phyloP scores from a whole-genome alignment of 2,113 vertebrate genomes.

The Piprites chloris region DNA sequence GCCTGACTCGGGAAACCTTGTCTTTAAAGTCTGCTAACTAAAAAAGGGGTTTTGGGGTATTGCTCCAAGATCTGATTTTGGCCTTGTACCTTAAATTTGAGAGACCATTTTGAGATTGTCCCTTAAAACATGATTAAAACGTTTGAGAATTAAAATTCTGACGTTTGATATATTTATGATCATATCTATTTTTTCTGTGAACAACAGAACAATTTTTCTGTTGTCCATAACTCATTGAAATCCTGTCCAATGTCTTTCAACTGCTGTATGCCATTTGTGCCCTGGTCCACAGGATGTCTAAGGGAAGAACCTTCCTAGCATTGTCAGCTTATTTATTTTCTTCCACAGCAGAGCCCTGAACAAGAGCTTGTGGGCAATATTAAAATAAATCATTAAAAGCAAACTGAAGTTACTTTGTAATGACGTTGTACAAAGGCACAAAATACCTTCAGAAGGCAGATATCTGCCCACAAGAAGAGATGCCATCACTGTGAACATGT shows the following conservation, averaged over 20 bases:
- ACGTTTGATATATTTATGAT: neutral
- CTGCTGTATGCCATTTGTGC: neutral
- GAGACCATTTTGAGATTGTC: neutral
- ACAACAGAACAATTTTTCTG: neutral
- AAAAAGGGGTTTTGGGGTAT: neutral
- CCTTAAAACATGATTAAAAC: neutral
- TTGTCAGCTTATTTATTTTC: neutral
- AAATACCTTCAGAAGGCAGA: neutral
- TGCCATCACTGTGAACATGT: accelerated
- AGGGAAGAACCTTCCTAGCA: neutral
- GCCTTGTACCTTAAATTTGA: neutral
- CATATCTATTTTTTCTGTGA: neutral
- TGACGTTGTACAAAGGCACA: neutral
- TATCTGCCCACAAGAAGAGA: neutral
- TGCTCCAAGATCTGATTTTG: neutral
- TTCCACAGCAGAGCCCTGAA: neutral
- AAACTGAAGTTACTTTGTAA: neutral
- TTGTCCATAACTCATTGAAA: neutral
- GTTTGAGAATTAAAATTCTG: neutral
- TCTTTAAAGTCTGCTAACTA: neutral
- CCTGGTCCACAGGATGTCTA: neutral
- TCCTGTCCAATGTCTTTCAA: neutral
- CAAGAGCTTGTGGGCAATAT: neutral
- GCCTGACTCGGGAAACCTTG: neutral
- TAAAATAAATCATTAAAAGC: neutral